These are phyloP conservation scores for Karalla daura DNA, from an alignment of 2,797 vertebrate genomes.

Conservation along the genomic window DNA sequence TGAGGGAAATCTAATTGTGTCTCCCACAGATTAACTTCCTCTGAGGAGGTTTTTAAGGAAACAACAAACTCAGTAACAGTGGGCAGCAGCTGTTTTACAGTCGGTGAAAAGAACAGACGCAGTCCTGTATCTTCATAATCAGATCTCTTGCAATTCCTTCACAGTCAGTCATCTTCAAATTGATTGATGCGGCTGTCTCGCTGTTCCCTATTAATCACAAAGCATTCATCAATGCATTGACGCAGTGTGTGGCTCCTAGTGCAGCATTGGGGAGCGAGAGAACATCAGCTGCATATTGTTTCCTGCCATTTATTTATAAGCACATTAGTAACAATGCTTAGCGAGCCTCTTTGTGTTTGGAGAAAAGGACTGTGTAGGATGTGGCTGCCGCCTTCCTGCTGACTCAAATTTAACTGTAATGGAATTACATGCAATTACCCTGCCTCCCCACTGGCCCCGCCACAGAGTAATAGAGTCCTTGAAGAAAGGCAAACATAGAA, in stretches of 20 bases:
- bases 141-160: constrained; percentile 15
- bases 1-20: constrained; percentile 34
- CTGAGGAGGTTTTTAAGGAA: constrained; percentile 29
- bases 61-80: constrained; percentile 56
- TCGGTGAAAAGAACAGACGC: constrained; percentile 61
- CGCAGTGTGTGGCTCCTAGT: not conserved
- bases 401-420: constrained; percentile 74
- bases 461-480: constrained; percentile 27
- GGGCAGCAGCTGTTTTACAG: constrained; percentile 66
- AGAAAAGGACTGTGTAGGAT: constrained; percentile 19
- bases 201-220: constrained; percentile 18
- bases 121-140: constrained; percentile 66
- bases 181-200: constrained; percentile 13
- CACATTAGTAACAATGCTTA: not conserved
- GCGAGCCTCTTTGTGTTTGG: constrained; percentile 15
- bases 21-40: constrained; percentile 25
- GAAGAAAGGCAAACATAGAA: constrained; percentile 49
- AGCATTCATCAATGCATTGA: constrained; percentile 7
- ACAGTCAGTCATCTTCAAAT: constrained; percentile 17
- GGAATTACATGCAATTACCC: constrained; percentile 78
- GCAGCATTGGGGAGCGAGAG: constrained; percentile 1
- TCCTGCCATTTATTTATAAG: constrained; percentile 21
- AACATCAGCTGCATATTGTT: not conserved
- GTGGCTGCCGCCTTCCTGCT: constrained; percentile 60
- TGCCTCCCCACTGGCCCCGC: constrained; percentile 56